Evolutionary conservation across 2,888 invertebrate species (phyloP).

Genomic region (Megamerina dolium): DNA sequence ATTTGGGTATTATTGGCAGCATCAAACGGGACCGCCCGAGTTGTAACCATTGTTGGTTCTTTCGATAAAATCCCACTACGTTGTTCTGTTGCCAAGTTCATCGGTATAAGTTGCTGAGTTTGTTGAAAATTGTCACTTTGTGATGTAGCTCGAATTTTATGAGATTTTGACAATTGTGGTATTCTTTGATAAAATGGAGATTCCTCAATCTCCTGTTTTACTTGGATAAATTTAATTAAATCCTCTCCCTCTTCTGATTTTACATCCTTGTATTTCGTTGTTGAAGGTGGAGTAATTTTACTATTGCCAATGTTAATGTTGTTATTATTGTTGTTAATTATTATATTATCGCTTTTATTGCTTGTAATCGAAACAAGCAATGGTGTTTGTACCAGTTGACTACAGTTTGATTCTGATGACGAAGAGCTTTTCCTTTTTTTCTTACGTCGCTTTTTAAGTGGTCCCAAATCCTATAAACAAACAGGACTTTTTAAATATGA

Average conservation of each 20-base stretch:
- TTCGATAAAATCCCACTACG: conserved; percentile 7
- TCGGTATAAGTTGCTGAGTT: conserved; percentile 41
- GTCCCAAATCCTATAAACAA: conserved; percentile 39
- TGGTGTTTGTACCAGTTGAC: conserved; percentile 21
- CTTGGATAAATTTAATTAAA: conserved; percentile 29
- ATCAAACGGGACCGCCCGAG: too few relatives aligned
- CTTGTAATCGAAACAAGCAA: neutral
- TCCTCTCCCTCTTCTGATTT: conserved; percentile 16
- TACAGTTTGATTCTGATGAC: conserved; percentile 45
- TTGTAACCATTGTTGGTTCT: conserved; percentile 10
- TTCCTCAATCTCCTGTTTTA: conserved; percentile 45
- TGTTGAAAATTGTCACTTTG: conserved; percentile 17
- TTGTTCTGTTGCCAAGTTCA: conserved; percentile 41
- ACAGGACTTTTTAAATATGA: too few relatives aligned
- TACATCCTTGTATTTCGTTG: conserved; percentile 13
- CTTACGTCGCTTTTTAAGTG: conserved; percentile 47
- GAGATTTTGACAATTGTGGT: conserved; percentile 18
- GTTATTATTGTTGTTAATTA: conserved; percentile 5
- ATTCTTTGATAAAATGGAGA: conserved; percentile 30
- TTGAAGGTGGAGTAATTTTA: conserved; percentile 20
- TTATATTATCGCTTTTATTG: conserved; percentile 7
- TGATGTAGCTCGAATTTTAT: conserved; percentile 17
- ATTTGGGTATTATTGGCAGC: neutral
- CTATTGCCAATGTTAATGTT: conserved; percentile 17
- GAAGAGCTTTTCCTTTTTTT: conserved; percentile 47